A percentile compares a stretch with the other conserved stretches of the same genome.
Conservation (phyloP, 2,797 vertebrate genomes). For the Gymnoscopelus microlampas region DNA sequence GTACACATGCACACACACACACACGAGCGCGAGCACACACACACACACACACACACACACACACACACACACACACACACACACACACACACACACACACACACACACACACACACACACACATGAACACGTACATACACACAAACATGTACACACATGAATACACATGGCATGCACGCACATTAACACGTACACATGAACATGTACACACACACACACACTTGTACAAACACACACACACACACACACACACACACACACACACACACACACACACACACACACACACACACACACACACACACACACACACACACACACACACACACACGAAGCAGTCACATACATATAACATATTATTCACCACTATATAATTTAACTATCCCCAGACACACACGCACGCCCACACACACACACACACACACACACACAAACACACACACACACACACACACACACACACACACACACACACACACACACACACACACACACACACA, state of each 20-base stretch:
- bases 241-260: not conserved
- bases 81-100: slow-evolving; percentile 35
- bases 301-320: no score
- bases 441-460: slow-evolving; percentile 20
- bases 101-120: slow-evolving; percentile 32
- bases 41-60: slow-evolving; percentile 5
- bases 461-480: slow-evolving; percentile 12
- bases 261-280: no score
- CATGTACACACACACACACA: no score
- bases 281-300: no score
- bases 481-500: slow-evolving; percentile 18
- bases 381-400: not conserved
- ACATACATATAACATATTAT: no score
- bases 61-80: slow-evolving; percentile 25
- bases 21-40: not conserved
- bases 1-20: not conserved
- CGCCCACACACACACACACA: slow-evolving; percentile 25
- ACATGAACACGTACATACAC: slow-evolving; percentile 13
- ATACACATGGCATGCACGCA: not conserved
- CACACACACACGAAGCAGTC: no score
- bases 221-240: no score
- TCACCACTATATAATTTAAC: no score
- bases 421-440: slow-evolving; percentile 5
- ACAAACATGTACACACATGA: not conserved
- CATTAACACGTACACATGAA: no score